These are phyloP conservation scores for Dendronephthya gigantea DNA, from an alignment of 64 coral and sea anemone genomes.

Conservation along the genomic window DNA sequence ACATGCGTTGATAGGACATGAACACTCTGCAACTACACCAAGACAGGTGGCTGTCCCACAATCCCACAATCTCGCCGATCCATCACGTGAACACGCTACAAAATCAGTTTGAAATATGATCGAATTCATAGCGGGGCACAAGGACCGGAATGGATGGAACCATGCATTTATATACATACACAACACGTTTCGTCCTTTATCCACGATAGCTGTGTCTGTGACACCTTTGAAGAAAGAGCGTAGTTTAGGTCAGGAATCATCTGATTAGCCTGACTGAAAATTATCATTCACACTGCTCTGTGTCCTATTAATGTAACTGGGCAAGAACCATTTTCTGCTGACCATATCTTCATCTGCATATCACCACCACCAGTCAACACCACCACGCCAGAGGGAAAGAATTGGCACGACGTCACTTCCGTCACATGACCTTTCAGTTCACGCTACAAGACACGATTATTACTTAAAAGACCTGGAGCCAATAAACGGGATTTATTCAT, in stretches of 20 bases:
- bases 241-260: background rate
- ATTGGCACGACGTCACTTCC: constrained; percentile 71
- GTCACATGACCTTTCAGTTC: constrained; percentile 68
- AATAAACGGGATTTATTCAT: too few relatives aligned
- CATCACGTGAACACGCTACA: constrained; percentile 82
- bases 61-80: constrained; percentile 69
- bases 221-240: constrained; percentile 42
- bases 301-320: constrained; percentile 82
- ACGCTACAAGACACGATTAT: constrained; percentile 38
- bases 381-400: constrained; percentile 90
- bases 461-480: too few relatives aligned
- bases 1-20: constrained; percentile 68
- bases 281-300: constrained; percentile 47
- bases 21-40: constrained; percentile 43
- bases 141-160: background rate
- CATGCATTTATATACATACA: constrained; percentile 42
- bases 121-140: background rate
- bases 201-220: constrained; percentile 62
- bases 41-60: constrained; percentile 75
- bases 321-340: constrained; percentile 72
- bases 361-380: constrained; percentile 77
- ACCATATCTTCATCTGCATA: constrained; percentile 85
- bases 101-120: background rate
- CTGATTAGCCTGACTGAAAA: too few relatives aligned
- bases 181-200: constrained; percentile 79